Evolutionary conservation across 1,140 invertebrate species (phyloP).

Genomic region (Philotrypesis tridentata): DNA sequence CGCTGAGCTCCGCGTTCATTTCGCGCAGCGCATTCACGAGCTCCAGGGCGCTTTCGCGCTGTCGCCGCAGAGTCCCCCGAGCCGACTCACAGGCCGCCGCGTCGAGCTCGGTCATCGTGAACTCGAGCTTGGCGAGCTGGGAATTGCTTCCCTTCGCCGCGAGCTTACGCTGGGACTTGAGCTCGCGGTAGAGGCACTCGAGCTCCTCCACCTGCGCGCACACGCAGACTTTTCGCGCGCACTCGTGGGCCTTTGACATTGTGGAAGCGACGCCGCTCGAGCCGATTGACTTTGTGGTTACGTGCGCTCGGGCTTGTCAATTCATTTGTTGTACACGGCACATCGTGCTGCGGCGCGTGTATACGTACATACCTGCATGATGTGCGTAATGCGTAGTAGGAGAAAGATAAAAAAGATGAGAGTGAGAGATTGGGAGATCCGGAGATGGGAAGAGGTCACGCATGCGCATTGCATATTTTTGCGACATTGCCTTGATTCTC

Average conservation of each 20-base stretch:
- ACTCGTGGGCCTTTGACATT: neutral
- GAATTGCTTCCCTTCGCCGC: neutral
- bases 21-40: neutral
- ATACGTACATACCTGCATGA: no score
- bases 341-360: no score
- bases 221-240: neutral
- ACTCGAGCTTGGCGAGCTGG: neutral
- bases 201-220: neutral
- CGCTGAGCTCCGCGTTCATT: neutral
- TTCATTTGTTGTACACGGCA: neutral
- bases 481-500: no score
- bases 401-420: no score
- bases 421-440: no score
- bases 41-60: neutral
- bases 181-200: neutral
- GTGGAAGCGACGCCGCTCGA: neutral
- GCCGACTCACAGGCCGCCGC: neutral
- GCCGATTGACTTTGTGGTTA: no score
- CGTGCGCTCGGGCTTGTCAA: no score
- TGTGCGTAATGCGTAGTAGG: no score
- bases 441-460: no score
- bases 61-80: neutral
- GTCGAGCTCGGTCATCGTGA: neutral
- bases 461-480: no score
- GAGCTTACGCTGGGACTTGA: neutral